Percentiles rank a stretch among this genome's conserved stretches.
Conservation (phyloP, 1,140 invertebrate species). For the Drosophila lini region DNA sequence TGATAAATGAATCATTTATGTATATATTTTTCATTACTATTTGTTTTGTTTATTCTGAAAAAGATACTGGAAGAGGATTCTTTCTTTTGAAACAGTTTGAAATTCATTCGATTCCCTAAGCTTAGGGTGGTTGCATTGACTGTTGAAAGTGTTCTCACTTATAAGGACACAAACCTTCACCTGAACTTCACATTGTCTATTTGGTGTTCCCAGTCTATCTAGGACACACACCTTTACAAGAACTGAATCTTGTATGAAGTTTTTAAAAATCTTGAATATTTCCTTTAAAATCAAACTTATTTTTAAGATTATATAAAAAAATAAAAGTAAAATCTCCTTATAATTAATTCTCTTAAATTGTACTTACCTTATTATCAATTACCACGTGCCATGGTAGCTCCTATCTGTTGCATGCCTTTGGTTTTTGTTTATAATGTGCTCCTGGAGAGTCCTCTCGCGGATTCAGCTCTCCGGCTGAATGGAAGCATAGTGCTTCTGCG, state of each 20-base stretch:
- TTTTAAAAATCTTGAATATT: not conserved
- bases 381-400: not conserved
- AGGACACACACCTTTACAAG: not conserved
- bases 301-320: not conserved
- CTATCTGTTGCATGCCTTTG: constrained; percentile 56
- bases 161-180: not conserved
- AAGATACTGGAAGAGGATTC: not conserved
- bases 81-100: not conserved
- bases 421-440: constrained; percentile 44
- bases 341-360: too few species aligned
- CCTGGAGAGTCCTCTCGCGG: not conserved
- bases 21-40: not conserved
- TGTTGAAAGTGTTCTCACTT: not conserved
- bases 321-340: too few species aligned
- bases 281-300: not conserved
- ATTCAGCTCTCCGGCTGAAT: constrained; percentile 29
- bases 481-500: constrained; percentile 5
- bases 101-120: not conserved
- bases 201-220: not conserved
- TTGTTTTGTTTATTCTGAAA: not conserved
- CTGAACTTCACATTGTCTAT: not conserved
- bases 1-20: not conserved
- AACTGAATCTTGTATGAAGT: not conserved
- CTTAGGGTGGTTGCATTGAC: constrained; percentile 9
- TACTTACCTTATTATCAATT: not conserved